Percentiles rank a stretch among this genome's conserved stretches.
Evolutionary conservation across 2,888 invertebrate genomes (phyloP).

Genomic region (Euzophera pinguis): DNA sequence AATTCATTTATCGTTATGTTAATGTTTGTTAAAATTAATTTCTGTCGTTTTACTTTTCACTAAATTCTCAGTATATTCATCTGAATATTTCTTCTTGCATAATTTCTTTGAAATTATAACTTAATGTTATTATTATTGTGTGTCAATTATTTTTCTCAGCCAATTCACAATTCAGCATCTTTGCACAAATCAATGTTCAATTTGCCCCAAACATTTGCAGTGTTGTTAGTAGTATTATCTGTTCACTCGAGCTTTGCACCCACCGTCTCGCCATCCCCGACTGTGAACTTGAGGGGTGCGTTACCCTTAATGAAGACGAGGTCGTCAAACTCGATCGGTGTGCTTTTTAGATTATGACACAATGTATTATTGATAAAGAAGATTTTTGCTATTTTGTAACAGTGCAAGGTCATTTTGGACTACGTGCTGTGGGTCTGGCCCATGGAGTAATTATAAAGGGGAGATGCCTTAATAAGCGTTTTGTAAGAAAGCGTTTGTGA

Average conservation of each 20-base stretch:
- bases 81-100: too few species aligned
- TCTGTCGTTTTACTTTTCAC: too few species aligned
- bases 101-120: background rate
- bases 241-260: conserved; percentile 35
- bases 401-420: background rate
- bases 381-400: background rate
- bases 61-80: too few species aligned
- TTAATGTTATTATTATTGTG: background rate
- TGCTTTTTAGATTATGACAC: conserved; percentile 2
- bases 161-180: background rate
- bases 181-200: conserved; percentile 32
- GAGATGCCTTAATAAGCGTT: too few species aligned
- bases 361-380: conserved; percentile 5
- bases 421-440: too few species aligned
- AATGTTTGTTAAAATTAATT: background rate
- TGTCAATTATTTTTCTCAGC: background rate
- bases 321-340: conserved; percentile 46
- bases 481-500: too few species aligned
- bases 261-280: conserved; percentile 51
- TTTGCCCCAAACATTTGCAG: conserved; percentile 35
- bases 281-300: conserved; percentile 75
- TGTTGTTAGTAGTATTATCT: conserved; percentile 41
- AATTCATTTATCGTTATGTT: background rate
- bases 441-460: too few species aligned
- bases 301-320: conserved; percentile 57